Base-by-base conservation (phyloP, 2,888 invertebrate genomes). In the Rotaria sp. region DNA sequence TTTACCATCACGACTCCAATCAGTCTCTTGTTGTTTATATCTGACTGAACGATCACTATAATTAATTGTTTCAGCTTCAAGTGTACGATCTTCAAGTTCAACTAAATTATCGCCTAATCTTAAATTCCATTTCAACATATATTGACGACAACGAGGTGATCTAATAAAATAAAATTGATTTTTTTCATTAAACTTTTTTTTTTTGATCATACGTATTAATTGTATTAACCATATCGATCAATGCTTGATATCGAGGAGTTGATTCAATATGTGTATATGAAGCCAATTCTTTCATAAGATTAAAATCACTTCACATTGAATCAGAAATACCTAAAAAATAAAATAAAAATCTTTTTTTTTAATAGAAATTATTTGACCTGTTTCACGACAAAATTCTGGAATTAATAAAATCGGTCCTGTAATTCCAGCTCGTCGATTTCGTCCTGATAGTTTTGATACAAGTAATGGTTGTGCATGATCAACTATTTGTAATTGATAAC, bases 401-500 rank as follows among this genome's bases (percentile, higher is more conserved):
- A 86, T 67, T 50, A 86, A 59, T 52, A 86, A 59, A 59, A 86
- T 86, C 1, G 85, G 85, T 30, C 50, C 85, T 30, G 85, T 86
- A 88, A 89, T 88, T 88, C 88, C 88, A 85, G 86, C 87, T 30
- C 87, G 88, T 84, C 88, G 87, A 85, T 88, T 88, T 85, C 87
- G 89, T 87, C 87, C 89, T 87, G 89, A 91, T 84, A 87, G 91
- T 92, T 91, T 93, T 92, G 88, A 94, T 93, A 90, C 88, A 21
- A 92, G 88, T 59, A 92, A 88, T 2, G 92, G 92, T 88, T 92
- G 92, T 0, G 93, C 92, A 48, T 90, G 89, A 89, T 97, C 95
- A 87, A 90, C 92, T 15, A 97, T 95, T 0, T 92, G 92, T 21
- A 96, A 93, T 75, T 94, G 93, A 90, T 96, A 94, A 85, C 94